These are phyloP conservation scores for Dascillus cervinus DNA, from an alignment of 2,888 invertebrate species.

Conservation along the genomic window DNA sequence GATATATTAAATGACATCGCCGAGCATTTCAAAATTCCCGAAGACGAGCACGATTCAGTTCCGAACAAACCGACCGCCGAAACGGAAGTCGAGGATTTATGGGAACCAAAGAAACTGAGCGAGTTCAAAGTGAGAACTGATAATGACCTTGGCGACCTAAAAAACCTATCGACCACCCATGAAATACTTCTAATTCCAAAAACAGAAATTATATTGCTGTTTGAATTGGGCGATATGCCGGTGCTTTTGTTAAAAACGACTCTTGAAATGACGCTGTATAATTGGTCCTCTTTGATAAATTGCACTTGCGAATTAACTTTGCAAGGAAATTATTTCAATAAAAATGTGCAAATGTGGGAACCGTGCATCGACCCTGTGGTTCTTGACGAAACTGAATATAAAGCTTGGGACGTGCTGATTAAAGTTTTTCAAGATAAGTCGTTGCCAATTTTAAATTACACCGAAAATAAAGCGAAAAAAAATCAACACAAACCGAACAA, in stretches of 20 bases:
- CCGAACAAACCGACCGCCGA: constrained; percentile 6
- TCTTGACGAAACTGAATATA: constrained; percentile 55
- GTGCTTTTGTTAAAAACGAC: constrained; percentile 50
- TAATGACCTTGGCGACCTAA: constrained; percentile 15
- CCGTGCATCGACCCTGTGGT: constrained; percentile 72
- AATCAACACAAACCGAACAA: constrained; percentile 22
- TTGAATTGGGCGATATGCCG: constrained; percentile 57
- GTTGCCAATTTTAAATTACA: constrained; percentile 29
- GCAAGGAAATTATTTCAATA: constrained; percentile 44
- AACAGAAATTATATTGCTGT: constrained; percentile 54
- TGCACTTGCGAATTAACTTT: constrained; percentile 40
- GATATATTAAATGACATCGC: constrained; percentile 44
- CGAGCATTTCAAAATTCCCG: constrained; percentile 40
- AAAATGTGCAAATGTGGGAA: constrained; percentile 59
- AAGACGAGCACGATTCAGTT: constrained; percentile 17
- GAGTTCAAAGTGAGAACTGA: constrained; percentile 23
- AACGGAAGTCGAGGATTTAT: constrained; percentile 50
- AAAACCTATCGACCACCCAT: constrained; percentile 14
- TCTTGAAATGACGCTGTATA: constrained; percentile 52
- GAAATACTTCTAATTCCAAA: constrained; percentile 36
- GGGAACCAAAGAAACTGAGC: constrained; percentile 62
- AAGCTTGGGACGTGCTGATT: constrained; percentile 65
- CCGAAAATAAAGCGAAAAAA: constrained; percentile 25
- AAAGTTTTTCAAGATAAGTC: constrained; percentile 52
- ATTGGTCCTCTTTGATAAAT: constrained; percentile 54